Evolutionary conservation across 92 coral and sea anemone species (phyloP), one percentile per base, ranked within the genome.

Genomic region (Porites rus): DNA sequence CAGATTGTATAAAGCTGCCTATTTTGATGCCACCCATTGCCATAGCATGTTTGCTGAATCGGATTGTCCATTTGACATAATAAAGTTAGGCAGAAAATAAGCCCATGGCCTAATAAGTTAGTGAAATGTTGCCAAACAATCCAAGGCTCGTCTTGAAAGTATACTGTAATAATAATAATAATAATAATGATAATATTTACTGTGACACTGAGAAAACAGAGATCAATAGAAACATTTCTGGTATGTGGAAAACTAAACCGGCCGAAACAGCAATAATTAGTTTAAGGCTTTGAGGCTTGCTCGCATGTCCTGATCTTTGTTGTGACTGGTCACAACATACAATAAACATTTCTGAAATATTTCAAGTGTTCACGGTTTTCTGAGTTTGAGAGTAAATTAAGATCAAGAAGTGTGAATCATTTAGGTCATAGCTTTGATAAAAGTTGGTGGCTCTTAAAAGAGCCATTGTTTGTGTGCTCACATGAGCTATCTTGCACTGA

Each of bases 71-170:
- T 28, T 28, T 28, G 31, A 28, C 2, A 28, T 69, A 69, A 69
- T 28, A 69, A 17, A 69, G 50, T 20, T 50, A 74, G 78, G 20
- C 20, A 74, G 53, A 10, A n/a, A 74, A 74, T 51, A 16, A 52
- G 38, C 72, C 72, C 72, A 68, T 68, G 72, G 72, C 38, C 28
- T 28, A 28, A 28, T 68, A 72, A 31, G 62, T 72, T 72, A 43
- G 24, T 72, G 24, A 28, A 74, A 74, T 74, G 78, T 51, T 8
- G 78, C 78, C 63, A 74, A 52, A 74, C 24, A 74, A 51, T 53
- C 62, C 78, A 51, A 51, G 75, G 53, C 51, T 70, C 0, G 53
- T 10, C 8, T 25, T 51, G 16, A 69, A 69, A 24, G 74, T 31
- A 69, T 69, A 22, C 24, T 74, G 21, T 31, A 51, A 74, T 51